These are phyloP conservation scores for Xyrichtys novacula DNA, from an alignment of 2,797 vertebrate species.

Conservation along the genomic window DNA sequence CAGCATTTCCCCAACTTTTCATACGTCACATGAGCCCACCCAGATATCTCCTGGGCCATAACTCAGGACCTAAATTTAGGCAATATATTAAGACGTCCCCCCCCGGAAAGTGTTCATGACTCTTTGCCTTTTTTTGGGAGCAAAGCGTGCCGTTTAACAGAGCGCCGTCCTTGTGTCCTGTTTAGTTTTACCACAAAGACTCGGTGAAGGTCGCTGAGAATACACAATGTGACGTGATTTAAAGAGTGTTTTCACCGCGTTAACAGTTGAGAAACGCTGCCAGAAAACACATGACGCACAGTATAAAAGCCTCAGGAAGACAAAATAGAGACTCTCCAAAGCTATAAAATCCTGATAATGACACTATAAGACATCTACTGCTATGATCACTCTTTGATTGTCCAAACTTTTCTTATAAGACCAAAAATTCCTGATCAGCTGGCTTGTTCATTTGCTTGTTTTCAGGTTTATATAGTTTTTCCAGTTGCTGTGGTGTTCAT, in stretches of 20 bases:
- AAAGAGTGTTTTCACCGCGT: slow-evolving; percentile 60
- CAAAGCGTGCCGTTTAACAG: slow-evolving; percentile 65
- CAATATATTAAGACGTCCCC: slow-evolving; percentile 81
- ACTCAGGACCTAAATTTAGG: slow-evolving; percentile 89
- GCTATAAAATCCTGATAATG: slow-evolving; percentile 26
- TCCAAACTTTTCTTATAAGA: slow-evolving; percentile 36
- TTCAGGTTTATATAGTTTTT: slow-evolving; percentile 93
- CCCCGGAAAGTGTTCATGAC: slow-evolving; percentile 54
- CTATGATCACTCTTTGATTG: slow-evolving; percentile 15
- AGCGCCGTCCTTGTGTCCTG: slow-evolving; percentile 61
- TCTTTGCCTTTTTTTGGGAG: slow-evolving; percentile 84
- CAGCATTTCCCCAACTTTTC: slow-evolving; percentile 85
- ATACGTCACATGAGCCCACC: slow-evolving; percentile 85
- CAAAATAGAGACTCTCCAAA: slow-evolving; percentile 20
- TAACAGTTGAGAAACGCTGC: slow-evolving; percentile 33
- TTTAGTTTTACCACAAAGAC: slow-evolving; percentile 73
- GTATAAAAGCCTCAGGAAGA: slow-evolving; percentile 32
- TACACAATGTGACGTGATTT: slow-evolving; percentile 75
- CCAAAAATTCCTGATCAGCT: slow-evolving; percentile 81
- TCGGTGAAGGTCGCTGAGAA: slow-evolving; percentile 68
- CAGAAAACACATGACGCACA: slow-evolving; percentile 43
- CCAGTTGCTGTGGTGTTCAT: slow-evolving; percentile 95
- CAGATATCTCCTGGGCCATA: slow-evolving; percentile 82
- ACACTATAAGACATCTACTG: slow-evolving; percentile 23
- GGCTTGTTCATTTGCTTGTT: slow-evolving; percentile 94